Evolutionary conservation across 2,113 vertebrate species (phyloP), one percentile per base, ranked within the genome.

Genomic region (Neofelis nebulosa): DNA sequence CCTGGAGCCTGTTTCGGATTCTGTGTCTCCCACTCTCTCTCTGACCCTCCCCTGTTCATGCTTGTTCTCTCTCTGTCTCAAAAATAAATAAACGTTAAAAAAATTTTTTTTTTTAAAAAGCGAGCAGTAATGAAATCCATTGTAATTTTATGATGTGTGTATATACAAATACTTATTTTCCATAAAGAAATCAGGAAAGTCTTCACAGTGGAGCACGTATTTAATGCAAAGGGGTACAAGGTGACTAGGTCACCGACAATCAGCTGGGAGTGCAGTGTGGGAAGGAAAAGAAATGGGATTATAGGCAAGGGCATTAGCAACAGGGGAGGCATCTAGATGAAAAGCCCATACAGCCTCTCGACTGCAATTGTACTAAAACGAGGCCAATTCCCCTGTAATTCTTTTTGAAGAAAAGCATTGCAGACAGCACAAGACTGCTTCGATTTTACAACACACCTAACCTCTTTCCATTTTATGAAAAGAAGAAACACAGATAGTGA

Each of bases 341-440:
- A 10, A 33, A 23, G 4, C 1, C 27, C n/a, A 19, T 10, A 10
- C 0, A 16, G 12, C 0, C 73, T 50, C 14, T 41, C 0, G 3
- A 7, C 31, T 25, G 13, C 16, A 52, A 23, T 69, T 90, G 36
- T 25, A 4, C 61, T 63, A 80, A 41, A 69, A 41, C 0, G 16
- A 2, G 25, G 5, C 11, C 13, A 55, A 41, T 50, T 57, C 23
- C 61, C 68, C 21, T 25, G 23, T 3, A 68, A n/a, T 63, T 57
- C 33, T 91, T 84, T 61, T 73, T 84, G 89, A 93, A 74, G 68
- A 74, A 73, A 52, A 73, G 31, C 36, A 76, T 38, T 73, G 14
- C 31, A 68, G 38, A 84, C 9, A 69, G 38, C 91, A 85, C 2
- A 12, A 76, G 13, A 57, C 41, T 76, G 31, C 21, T 91, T 74